Conservation (phyloP, 2,888 invertebrate genomes). For the Drosophila ochracea region DNA sequence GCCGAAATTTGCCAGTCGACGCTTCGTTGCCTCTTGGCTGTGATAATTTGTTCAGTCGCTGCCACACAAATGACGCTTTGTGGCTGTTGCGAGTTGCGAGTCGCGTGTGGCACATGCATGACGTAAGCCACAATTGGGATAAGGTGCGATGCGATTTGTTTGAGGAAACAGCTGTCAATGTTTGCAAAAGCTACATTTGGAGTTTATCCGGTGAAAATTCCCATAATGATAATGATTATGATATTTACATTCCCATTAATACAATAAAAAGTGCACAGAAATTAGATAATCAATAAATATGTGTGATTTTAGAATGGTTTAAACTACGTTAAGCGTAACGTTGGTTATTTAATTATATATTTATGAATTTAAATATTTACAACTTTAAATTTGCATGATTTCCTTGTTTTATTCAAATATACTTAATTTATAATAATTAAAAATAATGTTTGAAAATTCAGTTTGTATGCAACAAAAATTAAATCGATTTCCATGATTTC, state of each 20-base stretch:
- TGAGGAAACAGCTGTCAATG: constrained; percentile 15
- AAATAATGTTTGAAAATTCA: neutral
- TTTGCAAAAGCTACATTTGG: constrained; percentile 1
- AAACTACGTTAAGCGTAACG: neutral
- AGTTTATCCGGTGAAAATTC: neutral
- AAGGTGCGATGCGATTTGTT: constrained; percentile 41
- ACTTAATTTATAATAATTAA: neutral
- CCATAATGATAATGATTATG: neutral
- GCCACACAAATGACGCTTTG: constrained; percentile 37
- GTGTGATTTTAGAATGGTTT: neutral
- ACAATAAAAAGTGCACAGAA: neutral
- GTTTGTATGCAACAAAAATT: neutral
- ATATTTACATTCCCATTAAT: neutral
- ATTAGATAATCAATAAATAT: neutral
- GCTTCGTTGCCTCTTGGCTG: constrained; percentile 63
- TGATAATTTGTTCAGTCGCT: constrained; percentile 50
- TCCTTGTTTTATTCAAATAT: neutral
- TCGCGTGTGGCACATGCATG: constrained; percentile 42
- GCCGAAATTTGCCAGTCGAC: constrained; percentile 21
- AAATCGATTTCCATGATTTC: neutral
- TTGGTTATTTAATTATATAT: neutral
- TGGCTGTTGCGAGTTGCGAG: constrained; percentile 15
- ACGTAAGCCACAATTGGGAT: constrained; percentile 50
- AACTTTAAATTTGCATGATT: neutral
- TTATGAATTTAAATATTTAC: neutral